These are phyloP conservation scores for Drosophila equinoxialis DNA, from an alignment of 1,140 invertebrate species.

Conservation along the genomic window DNA sequence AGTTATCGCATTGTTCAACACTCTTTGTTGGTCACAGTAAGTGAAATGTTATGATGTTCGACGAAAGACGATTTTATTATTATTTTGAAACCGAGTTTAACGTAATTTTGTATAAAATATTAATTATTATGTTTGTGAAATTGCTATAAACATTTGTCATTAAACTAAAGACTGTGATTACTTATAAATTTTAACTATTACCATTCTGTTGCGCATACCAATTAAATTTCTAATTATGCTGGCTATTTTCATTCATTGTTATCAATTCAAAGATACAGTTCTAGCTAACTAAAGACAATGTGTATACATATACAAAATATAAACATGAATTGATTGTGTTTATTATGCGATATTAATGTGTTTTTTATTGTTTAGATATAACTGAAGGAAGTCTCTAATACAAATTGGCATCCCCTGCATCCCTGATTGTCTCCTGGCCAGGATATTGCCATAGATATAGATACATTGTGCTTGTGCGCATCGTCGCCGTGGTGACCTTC, in stretches of 20 bases:
- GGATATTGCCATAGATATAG: conserved; percentile 14
- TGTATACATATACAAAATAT: background rate
- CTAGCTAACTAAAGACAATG: background rate
- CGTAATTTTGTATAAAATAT: background rate
- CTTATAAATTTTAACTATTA: background rate
- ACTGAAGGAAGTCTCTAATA: background rate
- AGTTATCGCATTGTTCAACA: too few species aligned
- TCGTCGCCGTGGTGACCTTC: conserved; percentile 57
- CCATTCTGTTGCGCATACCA: background rate
- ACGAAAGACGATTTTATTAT: too few species aligned
- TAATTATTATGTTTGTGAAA: background rate
- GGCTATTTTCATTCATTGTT: background rate
- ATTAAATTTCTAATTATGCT: conserved; percentile 1
- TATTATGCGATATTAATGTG: background rate
- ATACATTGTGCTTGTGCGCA: conserved; percentile 25
- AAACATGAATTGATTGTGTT: background rate
- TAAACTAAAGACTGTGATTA: background rate
- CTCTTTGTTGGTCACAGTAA: too few species aligned
- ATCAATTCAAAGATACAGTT: conserved; percentile 1
- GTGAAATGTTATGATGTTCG: too few species aligned
- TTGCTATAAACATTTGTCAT: background rate
- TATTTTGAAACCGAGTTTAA: background rate
- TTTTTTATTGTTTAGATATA: background rate
- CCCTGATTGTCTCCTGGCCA: background rate
- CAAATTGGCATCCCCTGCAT: background rate